phyloP scores from a whole-genome alignment of 2,797 vertebrate species.

The Pseudotriccus pelzelni region DNA sequence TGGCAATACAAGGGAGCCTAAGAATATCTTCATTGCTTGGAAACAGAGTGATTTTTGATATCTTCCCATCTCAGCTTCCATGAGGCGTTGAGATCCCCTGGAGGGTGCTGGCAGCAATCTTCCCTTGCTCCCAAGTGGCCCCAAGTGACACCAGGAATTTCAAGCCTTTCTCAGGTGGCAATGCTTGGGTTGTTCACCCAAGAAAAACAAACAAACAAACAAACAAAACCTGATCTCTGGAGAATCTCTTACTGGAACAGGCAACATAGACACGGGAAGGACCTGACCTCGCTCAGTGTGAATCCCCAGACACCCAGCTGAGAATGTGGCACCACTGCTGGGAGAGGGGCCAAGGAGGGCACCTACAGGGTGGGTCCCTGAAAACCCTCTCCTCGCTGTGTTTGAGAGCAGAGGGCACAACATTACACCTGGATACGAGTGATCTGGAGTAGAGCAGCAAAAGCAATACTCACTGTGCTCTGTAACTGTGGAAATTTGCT shows the following conservation, averaged over 20 bases:
- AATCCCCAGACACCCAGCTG: rapidly evolving
- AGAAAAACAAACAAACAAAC: background rate
- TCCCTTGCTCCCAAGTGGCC: background rate
- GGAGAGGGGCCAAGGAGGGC: rapidly evolving
- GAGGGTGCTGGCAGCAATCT: background rate
- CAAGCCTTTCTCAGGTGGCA: background rate
- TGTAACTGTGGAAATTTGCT: background rate
- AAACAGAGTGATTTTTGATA: background rate
- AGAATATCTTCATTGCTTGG: background rate
- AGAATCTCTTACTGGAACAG: rapidly evolving
- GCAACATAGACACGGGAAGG: rapidly evolving
- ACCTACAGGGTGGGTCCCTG: background rate
- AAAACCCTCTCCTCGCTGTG: background rate
- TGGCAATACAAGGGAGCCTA: background rate
- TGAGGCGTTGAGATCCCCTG: background rate
- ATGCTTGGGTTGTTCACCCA: background rate
- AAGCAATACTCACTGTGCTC: rapidly evolving
- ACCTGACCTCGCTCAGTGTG: rapidly evolving
- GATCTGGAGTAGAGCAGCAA: rapidly evolving
- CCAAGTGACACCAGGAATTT: background rate
- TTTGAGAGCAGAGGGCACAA: rapidly evolving
- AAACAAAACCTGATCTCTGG: background rate
- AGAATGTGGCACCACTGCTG: rapidly evolving
- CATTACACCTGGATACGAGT: rapidly evolving
- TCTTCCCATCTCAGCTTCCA: background rate